These are phyloP conservation scores for Ametastegia equiseti DNA, from an alignment of 2,888 invertebrate species.

Conservation along the genomic window DNA sequence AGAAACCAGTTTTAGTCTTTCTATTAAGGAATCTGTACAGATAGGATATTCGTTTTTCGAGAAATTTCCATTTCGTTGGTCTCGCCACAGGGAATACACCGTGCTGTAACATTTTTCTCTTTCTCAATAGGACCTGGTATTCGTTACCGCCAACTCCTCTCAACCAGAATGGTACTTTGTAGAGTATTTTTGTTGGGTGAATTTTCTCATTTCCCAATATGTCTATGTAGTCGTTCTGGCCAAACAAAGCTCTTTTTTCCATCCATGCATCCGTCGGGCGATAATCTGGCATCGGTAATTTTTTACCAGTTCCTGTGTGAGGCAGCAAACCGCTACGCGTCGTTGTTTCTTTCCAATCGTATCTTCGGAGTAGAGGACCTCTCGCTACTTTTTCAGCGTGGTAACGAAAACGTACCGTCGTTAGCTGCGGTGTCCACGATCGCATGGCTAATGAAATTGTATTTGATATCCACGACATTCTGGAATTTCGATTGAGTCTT, in stretches of 20 bases:
- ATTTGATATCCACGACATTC: slow-evolving; percentile 64
- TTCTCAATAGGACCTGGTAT: slow-evolving; percentile 86
- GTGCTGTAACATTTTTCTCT: slow-evolving; percentile 81
- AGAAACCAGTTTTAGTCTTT: slow-evolving; percentile 85
- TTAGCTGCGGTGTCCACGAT: slow-evolving; percentile 73
- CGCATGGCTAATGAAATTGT: slow-evolving; percentile 52
- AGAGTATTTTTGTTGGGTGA: slow-evolving; percentile 91
- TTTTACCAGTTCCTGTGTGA: slow-evolving; percentile 78
- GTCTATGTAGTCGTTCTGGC: slow-evolving; percentile 98
- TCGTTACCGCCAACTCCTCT: slow-evolving; percentile 93
- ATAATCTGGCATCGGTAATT: slow-evolving; percentile 83
- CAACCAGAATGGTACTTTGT: slow-evolving; percentile 93
- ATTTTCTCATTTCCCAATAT: slow-evolving; percentile 91
- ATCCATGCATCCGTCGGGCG: slow-evolving; percentile 87
- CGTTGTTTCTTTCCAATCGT: slow-evolving; percentile 85
- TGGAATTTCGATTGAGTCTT: too few relatives aligned
- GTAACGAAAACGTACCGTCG: slow-evolving; percentile 78
- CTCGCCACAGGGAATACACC: slow-evolving; percentile 80
- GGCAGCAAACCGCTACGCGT: slow-evolving; percentile 85
- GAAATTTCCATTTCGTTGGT: slow-evolving; percentile 88
- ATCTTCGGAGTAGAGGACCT: slow-evolving; percentile 82
- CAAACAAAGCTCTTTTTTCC: slow-evolving; percentile 89
- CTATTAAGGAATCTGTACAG: slow-evolving; percentile 88
- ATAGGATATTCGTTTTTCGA: slow-evolving; percentile 85
- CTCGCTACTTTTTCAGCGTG: slow-evolving; percentile 80